Evolutionary conservation across 92 coral and sea anemone genomes (phyloP), one percentile per base, ranked within the genome.

Genomic region (Isaurus tuberculatus): DNA sequence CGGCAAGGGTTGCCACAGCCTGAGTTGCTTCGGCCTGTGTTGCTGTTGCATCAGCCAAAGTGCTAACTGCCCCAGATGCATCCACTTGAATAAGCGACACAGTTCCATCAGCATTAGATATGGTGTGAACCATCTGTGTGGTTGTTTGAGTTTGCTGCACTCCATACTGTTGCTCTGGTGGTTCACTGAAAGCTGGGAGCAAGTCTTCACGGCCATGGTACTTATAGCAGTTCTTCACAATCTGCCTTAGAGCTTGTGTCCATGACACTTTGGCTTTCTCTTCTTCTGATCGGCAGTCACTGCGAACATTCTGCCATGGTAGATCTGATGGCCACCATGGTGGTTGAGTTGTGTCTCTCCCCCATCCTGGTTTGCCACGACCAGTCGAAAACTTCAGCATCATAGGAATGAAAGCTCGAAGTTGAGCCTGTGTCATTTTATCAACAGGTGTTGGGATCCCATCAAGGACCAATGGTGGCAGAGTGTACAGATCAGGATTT

Each of bases 361-460:
- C 99, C 99, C 99, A 97, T 1, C 99, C 99, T 10, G 99, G 99
- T 65, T 97, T 97, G 22, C 99, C 99, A 3, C 99, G 91, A n/a
- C 99, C 99, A 69, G 99, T 97, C 0, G 99, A 97, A 77, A 92
- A 97, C 48, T 96, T 94, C 73, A 97, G 83, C 99, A 97, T 97
- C 95, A 97, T 91, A 2, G 99, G 99, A 79, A 97, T 97, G 33
- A 97, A 97, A 0, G 98, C 98, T 33, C 99, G 90, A 29, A 97
- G 95, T 81, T 97, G 99, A 28, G 99, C 99, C 65, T 97, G 99
- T 25, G 99, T 97, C 99, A 97, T 97, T 80, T 97, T 97, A 73
- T 97, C 99, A 4, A 97, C 99, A 51, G 99, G 99, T 15, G 99
- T 97, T 46, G 99, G 99, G 37, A 97, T 97, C 36, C 99, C 99